Conservation (phyloP, 2,888 invertebrate species). For the Aproaerema taeniolella region DNA sequence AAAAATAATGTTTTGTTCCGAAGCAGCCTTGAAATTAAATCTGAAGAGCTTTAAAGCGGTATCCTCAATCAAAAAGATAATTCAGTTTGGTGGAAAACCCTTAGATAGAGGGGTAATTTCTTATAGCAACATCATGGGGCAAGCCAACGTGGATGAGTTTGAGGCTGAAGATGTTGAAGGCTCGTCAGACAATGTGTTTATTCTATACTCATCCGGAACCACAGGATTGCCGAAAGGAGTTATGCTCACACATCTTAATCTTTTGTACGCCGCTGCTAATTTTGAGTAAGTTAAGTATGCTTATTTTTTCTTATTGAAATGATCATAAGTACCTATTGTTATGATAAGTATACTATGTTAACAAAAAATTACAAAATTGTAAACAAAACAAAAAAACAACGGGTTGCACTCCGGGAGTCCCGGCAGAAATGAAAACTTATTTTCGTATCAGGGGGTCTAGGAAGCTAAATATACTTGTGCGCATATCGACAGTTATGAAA, state of each 20-base stretch:
- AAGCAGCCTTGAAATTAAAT: constrained; percentile 37
- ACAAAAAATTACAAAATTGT: no score
- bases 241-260: constrained; percentile 78
- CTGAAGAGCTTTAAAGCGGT: constrained; percentile 31
- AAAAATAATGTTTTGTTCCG: constrained; percentile 79
- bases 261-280: constrained; percentile 67
- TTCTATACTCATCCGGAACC: constrained; percentile 82
- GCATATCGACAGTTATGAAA: no score
- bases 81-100: constrained; percentile 78
- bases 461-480: no score
- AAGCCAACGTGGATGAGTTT: constrained; percentile 21
- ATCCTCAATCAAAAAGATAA: constrained; percentile 65
- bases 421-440: no score
- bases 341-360: no score
- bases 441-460: no score
- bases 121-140: constrained; percentile 64
- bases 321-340: no score
- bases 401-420: no score
- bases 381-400: no score
- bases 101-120: constrained; percentile 20
- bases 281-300: constrained; percentile 45
- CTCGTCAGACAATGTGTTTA: constrained; percentile 31
- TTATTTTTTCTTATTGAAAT: no score
- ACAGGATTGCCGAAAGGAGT: constrained; percentile 89
- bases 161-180: constrained; percentile 25